These are phyloP conservation scores for Cercopithecus mona DNA, from an alignment of 2,113 vertebrate genomes.

Conservation along the genomic window DNA sequence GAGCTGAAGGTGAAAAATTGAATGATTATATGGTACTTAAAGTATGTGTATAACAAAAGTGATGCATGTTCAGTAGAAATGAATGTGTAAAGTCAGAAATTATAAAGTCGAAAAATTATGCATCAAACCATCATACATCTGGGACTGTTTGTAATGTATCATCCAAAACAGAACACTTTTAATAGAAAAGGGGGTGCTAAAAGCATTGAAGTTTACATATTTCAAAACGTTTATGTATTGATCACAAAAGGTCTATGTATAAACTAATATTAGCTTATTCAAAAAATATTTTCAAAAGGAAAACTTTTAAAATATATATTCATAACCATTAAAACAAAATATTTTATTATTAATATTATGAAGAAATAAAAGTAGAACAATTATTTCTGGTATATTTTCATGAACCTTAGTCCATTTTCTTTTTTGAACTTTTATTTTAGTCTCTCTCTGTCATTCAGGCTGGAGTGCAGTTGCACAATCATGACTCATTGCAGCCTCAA, in stretches of 20 bases:
- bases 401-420: background rate
- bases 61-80: background rate
- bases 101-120: background rate
- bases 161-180: background rate
- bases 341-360: background rate
- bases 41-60: background rate
- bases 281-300: background rate
- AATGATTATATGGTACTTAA: background rate
- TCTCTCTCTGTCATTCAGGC: background rate
- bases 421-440: background rate
- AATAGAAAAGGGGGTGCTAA: background rate
- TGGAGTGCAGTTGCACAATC: too few relatives aligned
- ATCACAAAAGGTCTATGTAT: background rate
- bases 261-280: background rate
- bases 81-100: background rate
- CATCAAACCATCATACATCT: background rate
- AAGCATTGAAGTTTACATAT: background rate
- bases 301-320: background rate
- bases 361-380: background rate
- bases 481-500: too few relatives aligned
- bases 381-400: background rate
- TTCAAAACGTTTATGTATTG: conserved; percentile 15
- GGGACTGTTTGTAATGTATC: background rate
- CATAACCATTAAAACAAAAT: background rate
- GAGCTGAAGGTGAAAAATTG: background rate